Evolutionary conservation across 2,797 vertebrate species (phyloP), one percentile per base, ranked within the genome.

Genomic region (Lepilemur septentrionalis): DNA sequence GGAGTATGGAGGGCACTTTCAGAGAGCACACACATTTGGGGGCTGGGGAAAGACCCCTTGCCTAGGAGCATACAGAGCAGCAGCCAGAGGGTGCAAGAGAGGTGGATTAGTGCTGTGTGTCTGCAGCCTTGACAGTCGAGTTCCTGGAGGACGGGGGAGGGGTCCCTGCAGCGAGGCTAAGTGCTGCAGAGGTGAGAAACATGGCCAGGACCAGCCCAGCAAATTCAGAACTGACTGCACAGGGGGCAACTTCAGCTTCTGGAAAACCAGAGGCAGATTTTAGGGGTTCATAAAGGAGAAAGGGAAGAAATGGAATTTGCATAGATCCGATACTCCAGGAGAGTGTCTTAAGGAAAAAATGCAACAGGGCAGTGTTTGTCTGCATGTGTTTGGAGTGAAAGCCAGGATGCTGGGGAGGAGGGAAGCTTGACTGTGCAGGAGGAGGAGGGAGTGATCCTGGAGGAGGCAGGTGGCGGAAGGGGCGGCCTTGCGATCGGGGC

Each of bases 171-270:
- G 78, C 10, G 52, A n/a, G 32, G 50, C 63, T 46, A 41, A 72
- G 30, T 30, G 63, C 65, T 3, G 4, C n/a, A 30, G 30, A 20
- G 25, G 22, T 12, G 48, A 72, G 25, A 41, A 50, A 3, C 0
- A 7, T 2, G 14, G 46, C 14, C 18, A 17, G 67, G 32, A 10
- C 25, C 17, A 30, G n/a, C 55, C 63, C 5, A 0, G 0, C 9
- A 41, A 46, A 7, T 25, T 78, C 25, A 75, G n/a, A 25, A 17
- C 50, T 50, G 70, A 57, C 55, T 4, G 3, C 2, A 67, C 25
- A 41, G 63, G 73, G 17, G 38, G 57, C 55, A 73, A 23, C 17
- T 59, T 88, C 46, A 65, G 35, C 43, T 72, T 88, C 70, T 70
- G 41, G 38, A 81, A 78, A 94, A 23, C 48, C 30, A n/a, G 28